Evolutionary conservation across 2,797 vertebrate genomes (phyloP), one percentile per base, ranked within the genome.

Genomic region (Spea hammondii): DNA sequence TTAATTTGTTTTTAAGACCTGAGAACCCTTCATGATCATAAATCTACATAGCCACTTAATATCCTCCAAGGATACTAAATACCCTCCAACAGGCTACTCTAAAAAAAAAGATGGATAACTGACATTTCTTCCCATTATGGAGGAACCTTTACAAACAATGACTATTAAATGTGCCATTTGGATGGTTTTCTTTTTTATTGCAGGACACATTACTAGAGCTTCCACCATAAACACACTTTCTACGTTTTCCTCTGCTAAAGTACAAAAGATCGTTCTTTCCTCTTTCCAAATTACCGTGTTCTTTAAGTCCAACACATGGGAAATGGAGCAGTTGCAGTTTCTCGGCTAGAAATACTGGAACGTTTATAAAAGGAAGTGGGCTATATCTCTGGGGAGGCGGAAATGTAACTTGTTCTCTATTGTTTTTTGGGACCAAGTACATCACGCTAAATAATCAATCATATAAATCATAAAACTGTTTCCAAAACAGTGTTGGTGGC

Each of bases 251-350:
- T 82, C 74, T 77, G 57, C 65, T 77, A 62, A 77, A 73, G 49
- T 76, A 77, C 64, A 72, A 77, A 82, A 69, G 75, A 60, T 66
- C 74, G 73, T 12, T 77, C 70, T 74, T 77, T 82, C 79, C 75
- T 82, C 64, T 8, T 8, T 44, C 55, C 13, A 70, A 72, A 67
- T 81, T 72, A 77, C 72, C 70, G 69, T 73, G 79, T 77, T 47
- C 67, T 70, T 74, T 64, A n/a, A 69, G 55, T 32, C 49, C 7
- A 49, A 45, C 74, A 65, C 70, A 82, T 82, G 79, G 75, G 74
- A 82, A 77, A 75, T 68, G 6, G 57, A 70, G 55, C 49, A 12
- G 70, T 48, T 11, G 32, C 65, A 69, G 65, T 65, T 77, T 68
- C 74, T 74, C 62, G 74, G 62, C 51, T 72, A 53, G 44, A 68